Evolutionary conservation across 2,113 vertebrate genomes (phyloP).

Genomic region (Rattus norvegicus): GRCr8 NC_086020.1:139346501-139347000

Average conservation of each 20-base stretch:
- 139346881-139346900: neutral
- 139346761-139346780: neutral
- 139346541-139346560: neutral
- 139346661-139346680: neutral
- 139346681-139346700: neutral
- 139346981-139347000: neutral
- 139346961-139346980: neutral
- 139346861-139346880: conserved; percentile 27
- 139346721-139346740: neutral
- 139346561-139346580: neutral
- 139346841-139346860: neutral
- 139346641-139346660: neutral
- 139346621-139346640: neutral
- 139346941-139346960: neutral
- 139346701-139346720: neutral
- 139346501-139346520: neutral
- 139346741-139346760: neutral
- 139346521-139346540: neutral
- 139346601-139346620: neutral
- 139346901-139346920: neutral
- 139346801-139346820: neutral
- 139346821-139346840: neutral
- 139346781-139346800: conserved; percentile 50
- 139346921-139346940: neutral
- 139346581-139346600: neutral